Percentiles rank a stretch among this genome's conserved stretches.
These are phyloP conservation scores for Agrilus biguttatus DNA, from an alignment of 2,888 invertebrate species.

Conservation along the genomic window DNA sequence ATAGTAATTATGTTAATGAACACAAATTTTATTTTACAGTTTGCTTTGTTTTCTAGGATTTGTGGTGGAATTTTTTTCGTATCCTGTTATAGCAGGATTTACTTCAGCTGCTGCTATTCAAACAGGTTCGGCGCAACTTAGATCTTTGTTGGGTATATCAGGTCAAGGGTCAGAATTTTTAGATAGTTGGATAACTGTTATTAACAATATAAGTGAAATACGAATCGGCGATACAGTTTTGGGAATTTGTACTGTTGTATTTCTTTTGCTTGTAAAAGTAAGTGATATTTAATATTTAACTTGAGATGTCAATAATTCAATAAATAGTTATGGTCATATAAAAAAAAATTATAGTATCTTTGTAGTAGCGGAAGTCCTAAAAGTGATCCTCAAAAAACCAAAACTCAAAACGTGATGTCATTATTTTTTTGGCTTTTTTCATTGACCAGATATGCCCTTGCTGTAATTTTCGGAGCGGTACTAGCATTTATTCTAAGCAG, in stretches of 20 bases:
- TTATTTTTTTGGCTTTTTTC: conserved; percentile 40
- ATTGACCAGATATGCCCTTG: conserved; percentile 48
- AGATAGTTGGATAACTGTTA: not conserved
- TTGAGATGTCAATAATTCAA: not conserved
- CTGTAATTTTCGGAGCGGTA: conserved; percentile 42
- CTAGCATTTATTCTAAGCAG: conserved; percentile 36
- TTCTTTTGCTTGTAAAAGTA: not conserved
- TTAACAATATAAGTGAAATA: not conserved
- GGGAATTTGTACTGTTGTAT: not conserved
- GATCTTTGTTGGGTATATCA: conserved; percentile 40
- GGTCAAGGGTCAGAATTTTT: conserved; percentile 41
- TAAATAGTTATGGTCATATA: too few relatives aligned
- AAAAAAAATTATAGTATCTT: too few relatives aligned
- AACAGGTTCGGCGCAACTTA: conserved; percentile 51
- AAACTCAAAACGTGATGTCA: conserved; percentile 16
- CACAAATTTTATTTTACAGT: too few relatives aligned
- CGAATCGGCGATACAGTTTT: not conserved
- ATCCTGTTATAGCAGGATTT: conserved; percentile 53
- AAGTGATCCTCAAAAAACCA: too few relatives aligned
- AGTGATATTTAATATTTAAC: not conserved
- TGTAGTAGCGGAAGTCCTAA: too few relatives aligned
- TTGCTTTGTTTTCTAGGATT: conserved; percentile 31
- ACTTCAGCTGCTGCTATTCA: conserved; percentile 55
- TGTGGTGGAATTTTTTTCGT: conserved; percentile 42
- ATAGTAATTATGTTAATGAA: too few relatives aligned